Percentiles rank a stretch among this genome's conserved stretches.
Evolutionary conservation across 2,888 invertebrate species (phyloP).

Genomic region (Thecophora atra): DNA sequence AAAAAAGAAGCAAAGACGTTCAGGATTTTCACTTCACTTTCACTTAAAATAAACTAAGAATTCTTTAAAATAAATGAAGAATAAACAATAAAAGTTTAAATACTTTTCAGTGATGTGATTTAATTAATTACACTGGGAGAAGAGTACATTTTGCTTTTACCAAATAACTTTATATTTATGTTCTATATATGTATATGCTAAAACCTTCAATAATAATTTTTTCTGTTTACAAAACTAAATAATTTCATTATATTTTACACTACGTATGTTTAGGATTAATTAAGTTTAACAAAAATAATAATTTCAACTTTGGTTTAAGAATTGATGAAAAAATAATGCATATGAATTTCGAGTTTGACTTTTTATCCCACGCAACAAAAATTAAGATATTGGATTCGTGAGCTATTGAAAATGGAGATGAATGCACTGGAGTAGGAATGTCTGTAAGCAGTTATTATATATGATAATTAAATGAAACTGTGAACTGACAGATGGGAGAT

Average conservation of each 20-base stretch:
- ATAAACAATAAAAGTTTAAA: too few relatives aligned
- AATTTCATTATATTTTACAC: slow-evolving; percentile 13
- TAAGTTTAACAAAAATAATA: background rate
- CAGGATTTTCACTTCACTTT: too few relatives aligned
- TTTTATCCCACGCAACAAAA: background rate
- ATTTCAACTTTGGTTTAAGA: slow-evolving; percentile 31
- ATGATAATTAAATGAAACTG: background rate
- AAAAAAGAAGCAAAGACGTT: too few relatives aligned
- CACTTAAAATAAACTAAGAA: too few relatives aligned
- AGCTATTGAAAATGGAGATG: background rate
- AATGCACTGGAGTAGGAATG: background rate
- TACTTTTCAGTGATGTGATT: too few relatives aligned
- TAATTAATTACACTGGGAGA: too few relatives aligned
- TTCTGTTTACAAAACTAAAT: slow-evolving; percentile 13
- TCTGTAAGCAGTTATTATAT: background rate
- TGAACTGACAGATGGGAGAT: background rate
- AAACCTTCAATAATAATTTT: slow-evolving; percentile 16
- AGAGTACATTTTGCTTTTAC: background rate
- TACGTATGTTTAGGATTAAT: background rate
- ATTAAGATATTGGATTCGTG: background rate
- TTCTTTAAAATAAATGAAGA: too few relatives aligned
- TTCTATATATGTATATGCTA: background rate
- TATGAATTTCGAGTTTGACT: background rate
- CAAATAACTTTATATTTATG: background rate
- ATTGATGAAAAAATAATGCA: slow-evolving; percentile 16